Evolutionary conservation across 2,888 invertebrate genomes (phyloP).

Genomic region (Entomobrya proxima): DNA sequence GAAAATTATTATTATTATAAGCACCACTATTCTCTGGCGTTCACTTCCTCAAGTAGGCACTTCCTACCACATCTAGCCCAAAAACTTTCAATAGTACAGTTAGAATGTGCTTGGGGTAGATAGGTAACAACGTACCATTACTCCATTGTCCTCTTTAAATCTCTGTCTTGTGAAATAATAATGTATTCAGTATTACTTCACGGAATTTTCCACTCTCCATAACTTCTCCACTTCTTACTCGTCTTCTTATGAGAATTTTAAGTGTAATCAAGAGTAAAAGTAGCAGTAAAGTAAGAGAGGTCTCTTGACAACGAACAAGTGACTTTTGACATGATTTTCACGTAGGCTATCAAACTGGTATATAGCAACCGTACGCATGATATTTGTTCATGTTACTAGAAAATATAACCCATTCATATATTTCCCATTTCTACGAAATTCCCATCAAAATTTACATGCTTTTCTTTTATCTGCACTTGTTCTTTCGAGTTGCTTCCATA

Average conservation of each 20-base stretch:
- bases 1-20: conserved; percentile 24
- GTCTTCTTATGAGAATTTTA: not conserved
- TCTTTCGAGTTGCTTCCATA: not conserved
- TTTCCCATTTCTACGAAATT: not conserved
- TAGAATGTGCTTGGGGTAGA: too few relatives aligned
- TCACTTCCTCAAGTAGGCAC: not conserved
- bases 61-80: not conserved
- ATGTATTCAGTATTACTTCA: not conserved
- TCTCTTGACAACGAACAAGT: conserved; percentile 24
- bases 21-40: too few relatives aligned
- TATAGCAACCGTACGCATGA: not conserved
- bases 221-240: not conserved
- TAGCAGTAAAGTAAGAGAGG: not conserved
- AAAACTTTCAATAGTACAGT: too few relatives aligned
- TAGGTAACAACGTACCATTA: not conserved
- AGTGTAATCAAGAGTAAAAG: not conserved
- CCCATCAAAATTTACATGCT: not conserved
- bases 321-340: conserved; percentile 30
- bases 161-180: not conserved
- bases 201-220: not conserved
- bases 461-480: not conserved
- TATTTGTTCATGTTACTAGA: too few relatives aligned
- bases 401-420: too few relatives aligned
- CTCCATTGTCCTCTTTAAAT: not conserved
- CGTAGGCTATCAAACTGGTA: not conserved